Conservation (phyloP, 2,888 invertebrate species). For the Mesochorus sp. region DNA sequence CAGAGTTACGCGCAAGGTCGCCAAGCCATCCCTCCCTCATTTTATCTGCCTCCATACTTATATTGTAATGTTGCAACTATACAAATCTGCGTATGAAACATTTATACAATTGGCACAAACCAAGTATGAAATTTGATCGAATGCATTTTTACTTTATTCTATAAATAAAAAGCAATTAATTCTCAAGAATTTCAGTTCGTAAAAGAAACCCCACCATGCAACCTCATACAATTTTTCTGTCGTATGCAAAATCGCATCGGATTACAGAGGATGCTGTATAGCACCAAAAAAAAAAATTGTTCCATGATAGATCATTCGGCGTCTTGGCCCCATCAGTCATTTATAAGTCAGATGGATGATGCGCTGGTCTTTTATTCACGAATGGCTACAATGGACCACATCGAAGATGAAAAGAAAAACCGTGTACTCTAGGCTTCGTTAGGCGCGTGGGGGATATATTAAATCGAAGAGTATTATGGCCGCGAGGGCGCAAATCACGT, state of each 20-base stretch:
- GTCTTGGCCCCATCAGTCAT: neutral
- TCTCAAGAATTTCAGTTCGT: no score
- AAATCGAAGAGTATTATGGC: neutral
- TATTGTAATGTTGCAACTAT: no score
- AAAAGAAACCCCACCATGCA: no score
- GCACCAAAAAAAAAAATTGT: neutral
- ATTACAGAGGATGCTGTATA: neutral
- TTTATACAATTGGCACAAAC: no score
- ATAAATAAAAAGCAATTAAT: no score
- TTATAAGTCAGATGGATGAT: slow-evolving; percentile 2
- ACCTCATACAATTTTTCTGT: no score
- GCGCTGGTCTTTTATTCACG: neutral
- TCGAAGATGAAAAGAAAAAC: neutral
- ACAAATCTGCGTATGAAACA: no score
- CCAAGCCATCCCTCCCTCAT: neutral
- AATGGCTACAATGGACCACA: slow-evolving; percentile 5
- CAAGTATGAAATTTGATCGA: no score
- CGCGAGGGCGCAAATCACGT: slow-evolving; percentile 23
- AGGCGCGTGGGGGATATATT: neutral
- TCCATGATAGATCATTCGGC: neutral
- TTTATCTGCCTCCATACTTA: no score
- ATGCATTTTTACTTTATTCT: no score
- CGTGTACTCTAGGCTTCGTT: no score
- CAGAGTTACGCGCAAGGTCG: slow-evolving; percentile 20
- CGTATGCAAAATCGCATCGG: no score